phyloP scores from a whole-genome alignment of 2,888 invertebrate genomes.

The Rhagonycha lutea region DNA sequence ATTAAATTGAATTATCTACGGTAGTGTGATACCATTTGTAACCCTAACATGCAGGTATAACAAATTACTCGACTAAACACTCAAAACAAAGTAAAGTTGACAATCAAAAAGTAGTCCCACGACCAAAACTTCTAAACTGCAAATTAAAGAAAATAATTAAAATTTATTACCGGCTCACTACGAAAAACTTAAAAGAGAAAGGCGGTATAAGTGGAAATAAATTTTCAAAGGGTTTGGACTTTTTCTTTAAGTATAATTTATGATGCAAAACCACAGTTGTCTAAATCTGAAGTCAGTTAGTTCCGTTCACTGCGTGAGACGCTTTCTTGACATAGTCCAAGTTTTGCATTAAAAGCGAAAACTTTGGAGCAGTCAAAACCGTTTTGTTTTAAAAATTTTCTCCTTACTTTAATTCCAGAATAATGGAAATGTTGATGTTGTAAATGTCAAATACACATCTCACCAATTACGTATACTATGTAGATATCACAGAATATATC shows the following conservation, averaged over 20 bases:
- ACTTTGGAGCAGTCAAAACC: conserved; percentile 5
- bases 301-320: conserved; percentile 9
- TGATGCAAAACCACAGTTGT: conserved; percentile 16
- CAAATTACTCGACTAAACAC: conserved; percentile 22
- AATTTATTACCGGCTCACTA: conserved; percentile 5
- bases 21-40: conserved; percentile 19
- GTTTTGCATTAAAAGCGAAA: conserved; percentile 10
- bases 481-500: background rate
- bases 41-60: conserved; percentile 21
- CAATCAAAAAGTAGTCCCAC: background rate
- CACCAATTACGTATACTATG: background rate
- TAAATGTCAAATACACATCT: background rate
- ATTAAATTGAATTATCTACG: conserved; percentile 25
- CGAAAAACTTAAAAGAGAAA: conserved; percentile 9
- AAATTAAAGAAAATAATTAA: conserved; percentile 13
- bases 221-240: conserved; percentile 8
- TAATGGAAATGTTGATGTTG: background rate
- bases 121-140: background rate
- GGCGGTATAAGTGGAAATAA: conserved; percentile 10
- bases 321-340: conserved; percentile 5
- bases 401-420: conserved; percentile 2
- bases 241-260: conserved; percentile 16
- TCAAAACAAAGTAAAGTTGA: conserved; percentile 1
- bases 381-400: background rate
- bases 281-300: conserved; percentile 9